These are phyloP conservation scores for Helicolenus hilgendorfi DNA, from an alignment of 2,797 vertebrate genomes.

Conservation along the genomic window DNA sequence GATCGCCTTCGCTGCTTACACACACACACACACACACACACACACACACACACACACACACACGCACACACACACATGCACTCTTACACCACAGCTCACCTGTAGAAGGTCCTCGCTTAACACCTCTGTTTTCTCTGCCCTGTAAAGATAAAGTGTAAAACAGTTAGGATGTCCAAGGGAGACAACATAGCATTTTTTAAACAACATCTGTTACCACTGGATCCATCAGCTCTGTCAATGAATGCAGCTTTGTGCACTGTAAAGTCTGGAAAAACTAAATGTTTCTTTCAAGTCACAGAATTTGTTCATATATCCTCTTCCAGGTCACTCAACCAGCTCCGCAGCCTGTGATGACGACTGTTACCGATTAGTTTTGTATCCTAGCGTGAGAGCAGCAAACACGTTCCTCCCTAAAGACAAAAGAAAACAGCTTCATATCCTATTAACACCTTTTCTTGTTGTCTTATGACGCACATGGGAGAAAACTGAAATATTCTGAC, in stretches of 20 bases:
- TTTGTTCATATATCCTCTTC: not conserved
- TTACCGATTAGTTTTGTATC: not conserved
- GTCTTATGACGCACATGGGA: not conserved
- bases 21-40: not conserved
- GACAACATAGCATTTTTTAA: not conserved
- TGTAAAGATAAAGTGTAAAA: slow-evolving; percentile 65
- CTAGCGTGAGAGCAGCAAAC: not conserved
- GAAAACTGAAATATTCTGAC: not conserved
- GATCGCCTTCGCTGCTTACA: not conserved
- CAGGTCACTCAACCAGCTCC: not conserved
- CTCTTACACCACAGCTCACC: slow-evolving; percentile 84
- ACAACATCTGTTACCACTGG: not conserved
- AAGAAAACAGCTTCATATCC: not conserved
- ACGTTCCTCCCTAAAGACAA: not conserved
- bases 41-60: not conserved
- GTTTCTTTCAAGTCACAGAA: not conserved
- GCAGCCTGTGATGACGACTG: not conserved
- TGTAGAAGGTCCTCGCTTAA: slow-evolving; percentile 97
- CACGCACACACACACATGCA: not conserved
- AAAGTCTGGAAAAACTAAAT: not conserved
- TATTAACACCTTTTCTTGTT: not conserved
- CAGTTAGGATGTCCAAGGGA: slow-evolving; percentile 1
- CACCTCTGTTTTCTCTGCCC: slow-evolving; percentile 98
- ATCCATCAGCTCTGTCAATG: not conserved
- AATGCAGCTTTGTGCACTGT: not conserved